Base-by-base conservation (phyloP, 1,140 invertebrate species). In the Dermatophagoides farinae region DNA sequence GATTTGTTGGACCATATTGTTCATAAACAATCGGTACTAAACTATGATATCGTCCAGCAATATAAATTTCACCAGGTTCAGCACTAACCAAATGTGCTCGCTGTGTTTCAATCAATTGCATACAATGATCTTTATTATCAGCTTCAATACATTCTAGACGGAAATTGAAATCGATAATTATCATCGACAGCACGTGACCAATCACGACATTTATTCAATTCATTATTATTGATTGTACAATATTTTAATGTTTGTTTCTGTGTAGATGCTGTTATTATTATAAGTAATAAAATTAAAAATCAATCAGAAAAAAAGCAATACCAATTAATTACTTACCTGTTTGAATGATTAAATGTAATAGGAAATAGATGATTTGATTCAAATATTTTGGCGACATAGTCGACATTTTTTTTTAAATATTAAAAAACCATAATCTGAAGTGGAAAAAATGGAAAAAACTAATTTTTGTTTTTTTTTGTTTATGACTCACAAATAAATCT, bases 41-140 rank as follows among this genome's bases (percentile, higher is more conserved):
- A 70, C 88, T 92, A 71, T 93, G 86, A 70, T 88, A 92, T 51
- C 88, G 74, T 0, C 91, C 91, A 51, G 82, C 90, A 41, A 87
- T 79, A 73, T 91, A 96, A 14, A 92, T 82, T 75, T 95, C 86
- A 22, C 91, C 91, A 41, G 91, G 81, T 75, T 97, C 91, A 8
- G 96, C 69, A 0, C 81, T 81, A 12, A 90, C 85, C 39, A 96
- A 72, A 50, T 95, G 85, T 0, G 84, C 89, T 65, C 81, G 76
- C 66, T 83, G 81, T 37, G 79, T 72, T 16, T 73, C 70, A 38
- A 77, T 72, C 22, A 66, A 62, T 43, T 70, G 64, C 74, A 77
- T 74, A 65, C 76, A 77, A 2, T 72, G 69, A 47, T 71, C 69
- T 62, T 66, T 69, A 39, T 64, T 67, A 8, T 51, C 16, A 9